phyloP scores from a whole-genome alignment of 2,113 vertebrate species.

The Tyrannus savana region DNA sequence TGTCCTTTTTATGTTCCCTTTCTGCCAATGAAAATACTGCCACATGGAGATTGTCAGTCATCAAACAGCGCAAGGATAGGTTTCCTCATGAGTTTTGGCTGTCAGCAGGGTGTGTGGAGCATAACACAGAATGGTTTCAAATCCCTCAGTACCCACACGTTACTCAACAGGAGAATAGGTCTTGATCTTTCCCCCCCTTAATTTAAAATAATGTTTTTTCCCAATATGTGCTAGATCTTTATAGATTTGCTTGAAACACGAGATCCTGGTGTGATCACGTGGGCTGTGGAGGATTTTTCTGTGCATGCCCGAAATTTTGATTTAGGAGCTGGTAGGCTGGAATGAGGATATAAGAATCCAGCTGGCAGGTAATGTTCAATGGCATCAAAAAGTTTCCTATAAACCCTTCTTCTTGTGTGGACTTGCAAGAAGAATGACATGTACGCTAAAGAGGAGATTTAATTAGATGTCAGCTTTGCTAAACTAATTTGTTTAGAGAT shows the following conservation, averaged over 20 bases:
- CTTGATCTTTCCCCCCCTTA: not conserved
- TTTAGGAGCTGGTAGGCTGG: not conserved
- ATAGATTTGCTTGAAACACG: not conserved
- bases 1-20: not conserved
- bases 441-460: not conserved
- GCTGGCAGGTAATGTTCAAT: not conserved
- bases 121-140: not conserved
- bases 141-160: not conserved
- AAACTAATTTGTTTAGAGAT: slow-evolving; percentile 18
- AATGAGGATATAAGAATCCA: not conserved
- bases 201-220: not conserved
- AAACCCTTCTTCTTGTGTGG: not conserved
- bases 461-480: slow-evolving; percentile 39
- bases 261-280: not conserved
- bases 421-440: not conserved
- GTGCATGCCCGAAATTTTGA: not conserved
- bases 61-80: not conserved
- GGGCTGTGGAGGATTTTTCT: not conserved
- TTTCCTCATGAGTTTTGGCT: not conserved
- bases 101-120: not conserved
- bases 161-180: not conserved
- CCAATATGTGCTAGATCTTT: not conserved
- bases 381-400: not conserved
- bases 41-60: not conserved
- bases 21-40: not conserved